Conservation (phyloP, 1,140 invertebrate genomes). For the Triops longicaudatus region DNA sequence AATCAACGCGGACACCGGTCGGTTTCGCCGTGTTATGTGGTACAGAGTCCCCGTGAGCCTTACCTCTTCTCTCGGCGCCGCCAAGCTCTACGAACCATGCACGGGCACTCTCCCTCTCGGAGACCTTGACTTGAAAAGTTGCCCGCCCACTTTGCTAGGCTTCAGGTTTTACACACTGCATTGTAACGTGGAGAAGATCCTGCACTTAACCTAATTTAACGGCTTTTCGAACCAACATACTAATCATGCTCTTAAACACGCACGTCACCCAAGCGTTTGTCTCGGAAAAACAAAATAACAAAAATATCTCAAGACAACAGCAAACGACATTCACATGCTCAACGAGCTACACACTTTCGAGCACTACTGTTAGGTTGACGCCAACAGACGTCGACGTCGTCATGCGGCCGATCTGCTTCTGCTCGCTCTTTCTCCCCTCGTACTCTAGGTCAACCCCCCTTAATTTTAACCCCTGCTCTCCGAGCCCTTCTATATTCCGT, state of each 20-base stretch:
- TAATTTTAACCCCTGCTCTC: neutral
- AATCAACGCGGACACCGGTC: constrained; percentile 9
- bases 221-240: neutral
- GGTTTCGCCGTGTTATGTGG: constrained; percentile 1
- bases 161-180: neutral
- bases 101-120: constrained; percentile 8
- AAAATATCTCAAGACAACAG: neutral
- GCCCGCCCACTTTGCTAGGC: neutral
- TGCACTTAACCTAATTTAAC: neutral
- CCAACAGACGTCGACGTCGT: constrained; percentile 10
- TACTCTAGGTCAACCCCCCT: neutral
- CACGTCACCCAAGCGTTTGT: neutral
- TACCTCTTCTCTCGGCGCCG: neutral
- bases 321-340: neutral
- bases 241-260: neutral
- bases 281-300: neutral
- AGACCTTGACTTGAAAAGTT: constrained; percentile 10
- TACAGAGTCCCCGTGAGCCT: constrained; percentile 5
- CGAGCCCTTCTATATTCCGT: neutral
- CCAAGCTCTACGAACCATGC: constrained; percentile 6
- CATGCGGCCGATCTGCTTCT: neutral
- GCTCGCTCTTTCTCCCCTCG: neutral
- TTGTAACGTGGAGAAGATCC: neutral
- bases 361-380: neutral
- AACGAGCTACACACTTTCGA: neutral